These are phyloP conservation scores for Kryptolebias marmoratus DNA, from an alignment of 2,113 vertebrate genomes.

Conservation along the genomic window DNA sequence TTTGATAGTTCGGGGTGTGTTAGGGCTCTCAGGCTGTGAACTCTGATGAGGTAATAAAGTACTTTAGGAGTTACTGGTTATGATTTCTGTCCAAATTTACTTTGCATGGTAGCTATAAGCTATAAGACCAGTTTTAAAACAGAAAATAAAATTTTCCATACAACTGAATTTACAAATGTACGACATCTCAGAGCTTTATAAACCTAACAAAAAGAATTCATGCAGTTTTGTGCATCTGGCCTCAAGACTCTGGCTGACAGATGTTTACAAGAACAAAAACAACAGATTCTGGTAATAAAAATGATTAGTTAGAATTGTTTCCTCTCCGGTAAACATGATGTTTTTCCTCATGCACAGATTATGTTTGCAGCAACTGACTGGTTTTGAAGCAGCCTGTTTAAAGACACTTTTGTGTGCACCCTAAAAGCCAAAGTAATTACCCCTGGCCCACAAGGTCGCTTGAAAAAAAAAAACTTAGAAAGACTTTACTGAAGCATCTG, in stretches of 20 bases:
- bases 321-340: neutral
- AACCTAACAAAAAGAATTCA: neutral
- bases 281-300: neutral
- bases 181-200: neutral
- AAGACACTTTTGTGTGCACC: neutral
- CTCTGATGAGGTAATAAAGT: neutral
- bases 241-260: neutral
- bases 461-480: conserved; percentile 26
- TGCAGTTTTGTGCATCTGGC: neutral
- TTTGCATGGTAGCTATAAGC: neutral
- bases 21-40: too few relatives aligned
- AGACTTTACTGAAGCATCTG: conserved; percentile 11
- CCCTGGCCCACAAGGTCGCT: neutral
- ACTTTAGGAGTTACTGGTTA: neutral
- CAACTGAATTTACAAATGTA: neutral
- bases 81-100: neutral
- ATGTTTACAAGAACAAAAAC: neutral
- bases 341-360: neutral
- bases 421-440: conserved; percentile 21
- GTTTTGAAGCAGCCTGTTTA: neutral
- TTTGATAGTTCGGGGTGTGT: too few relatives aligned
- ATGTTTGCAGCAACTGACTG: neutral
- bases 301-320: neutral
- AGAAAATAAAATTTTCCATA: too few relatives aligned
- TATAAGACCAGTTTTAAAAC: neutral